Evolutionary conservation across 2,113 vertebrate genomes (phyloP), one percentile per base, ranked within the genome.

Genomic region (Megaleporinus macrocephalus): DNA sequence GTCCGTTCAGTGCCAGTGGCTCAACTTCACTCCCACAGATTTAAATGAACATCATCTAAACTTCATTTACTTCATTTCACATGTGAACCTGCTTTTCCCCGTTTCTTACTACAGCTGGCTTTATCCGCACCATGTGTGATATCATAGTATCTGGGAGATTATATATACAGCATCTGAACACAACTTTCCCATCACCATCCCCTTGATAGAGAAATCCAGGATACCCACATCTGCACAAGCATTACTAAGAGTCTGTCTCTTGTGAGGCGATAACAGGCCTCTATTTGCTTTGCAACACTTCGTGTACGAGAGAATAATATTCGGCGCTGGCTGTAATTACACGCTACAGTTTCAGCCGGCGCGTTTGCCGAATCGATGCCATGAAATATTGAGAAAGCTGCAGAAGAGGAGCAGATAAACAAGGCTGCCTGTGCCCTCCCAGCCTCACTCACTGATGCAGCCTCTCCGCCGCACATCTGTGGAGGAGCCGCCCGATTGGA

Each of bases 391-490:
- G 79, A 85, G 4, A 30, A 73, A 71, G 30, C 47, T 73, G 65
- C 79, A 85, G 68, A 79, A 78, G 59, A 73, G 72, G 49, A 49
- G 59, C 65, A 47, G 76, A 85, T 82, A 62, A 82, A 79, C 77
- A 85, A 73, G 76, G 26, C 83, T 51, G 83, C 79, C 69, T 69
- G 83, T 55, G 53, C 53, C 53, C 29, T 33, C 27, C 22, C 47
- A 36, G 33, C 63, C 77, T 73, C 73, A 59, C 49, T 76, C 76
- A 36, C 41, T 61, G 71, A 80, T 62, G 69, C 84, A 87, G 55
- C 78, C 80, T 78, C 85, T 76, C 81, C 77, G 78, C 68, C 83
- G 59, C 41, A 80, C 84, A 89, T 87, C 85, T 92, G 88, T 55
- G 75, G 85, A 41, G 78, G 73, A 65, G 78, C 79, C 69, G 0